Evolutionary conservation across 2,113 vertebrate species (phyloP).

Genomic region (Triplophysa tibetana): DNA sequence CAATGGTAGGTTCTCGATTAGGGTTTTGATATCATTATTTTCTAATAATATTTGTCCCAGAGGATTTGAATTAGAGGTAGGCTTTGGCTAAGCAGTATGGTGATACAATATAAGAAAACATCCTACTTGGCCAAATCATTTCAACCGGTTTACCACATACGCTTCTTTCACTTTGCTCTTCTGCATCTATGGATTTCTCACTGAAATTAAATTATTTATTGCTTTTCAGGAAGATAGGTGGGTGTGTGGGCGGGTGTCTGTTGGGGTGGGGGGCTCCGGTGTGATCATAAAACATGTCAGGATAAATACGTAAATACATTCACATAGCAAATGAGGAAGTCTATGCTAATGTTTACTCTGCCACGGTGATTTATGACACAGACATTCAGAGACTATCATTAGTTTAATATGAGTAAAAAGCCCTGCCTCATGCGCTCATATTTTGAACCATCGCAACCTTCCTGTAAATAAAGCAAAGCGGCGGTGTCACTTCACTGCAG

Average conservation of each 20-base stretch:
- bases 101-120: too few relatives aligned
- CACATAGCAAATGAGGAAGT: slow-evolving; percentile 71
- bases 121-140: neutral
- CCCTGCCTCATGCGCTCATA: slow-evolving; percentile 46
- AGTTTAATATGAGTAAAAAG: slow-evolving; percentile 66
- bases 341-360: slow-evolving; percentile 65
- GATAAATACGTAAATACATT: slow-evolving; percentile 79
- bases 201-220: slow-evolving; percentile 81
- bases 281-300: slow-evolving; percentile 83
- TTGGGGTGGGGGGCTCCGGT: slow-evolving; percentile 61
- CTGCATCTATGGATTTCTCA: slow-evolving; percentile 57
- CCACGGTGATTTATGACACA: slow-evolving; percentile 71
- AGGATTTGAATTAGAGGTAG: too few relatives aligned
- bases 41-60: too few relatives aligned
- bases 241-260: slow-evolving; percentile 25
- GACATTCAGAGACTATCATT: slow-evolving; percentile 68
- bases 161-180: slow-evolving; percentile 48
- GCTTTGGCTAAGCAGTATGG: too few relatives aligned
- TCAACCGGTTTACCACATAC: neutral
- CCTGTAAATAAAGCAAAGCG: slow-evolving; percentile 68
- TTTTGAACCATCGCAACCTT: slow-evolving; percentile 65
- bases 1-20: too few relatives aligned
- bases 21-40: too few relatives aligned
- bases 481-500: slow-evolving; percentile 58
- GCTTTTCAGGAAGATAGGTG: slow-evolving; percentile 67